Evolutionary conservation across 2,797 vertebrate species (phyloP).

Genomic region (Phaenicophaeus curvirostris): DNA sequence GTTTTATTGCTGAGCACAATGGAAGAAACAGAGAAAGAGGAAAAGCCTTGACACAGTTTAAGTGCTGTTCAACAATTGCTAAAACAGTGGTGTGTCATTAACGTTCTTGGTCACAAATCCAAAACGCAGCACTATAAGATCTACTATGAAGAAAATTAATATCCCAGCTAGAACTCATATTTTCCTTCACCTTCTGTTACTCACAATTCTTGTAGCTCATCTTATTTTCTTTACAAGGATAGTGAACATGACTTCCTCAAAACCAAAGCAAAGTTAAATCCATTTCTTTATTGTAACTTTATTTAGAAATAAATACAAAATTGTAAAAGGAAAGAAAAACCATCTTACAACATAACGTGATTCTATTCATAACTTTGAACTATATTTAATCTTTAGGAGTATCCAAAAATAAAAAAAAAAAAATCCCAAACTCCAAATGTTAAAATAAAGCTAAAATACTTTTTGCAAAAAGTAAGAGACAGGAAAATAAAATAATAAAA

Average conservation of each 20-base stretch:
- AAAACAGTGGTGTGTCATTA: background rate
- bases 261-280: background rate
- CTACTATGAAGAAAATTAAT: background rate
- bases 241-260: background rate
- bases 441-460: background rate
- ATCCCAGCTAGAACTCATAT: background rate
- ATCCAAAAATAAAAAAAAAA: background rate
- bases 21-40: too few relatives aligned
- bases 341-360: background rate
- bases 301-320: background rate
- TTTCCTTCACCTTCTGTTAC: background rate
- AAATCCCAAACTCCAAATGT: background rate
- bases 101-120: background rate
- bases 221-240: background rate
- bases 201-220: background rate
- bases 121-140: background rate
- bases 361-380: background rate
- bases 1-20: background rate
- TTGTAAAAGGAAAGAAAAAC: background rate
- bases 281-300: background rate
- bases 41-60: background rate
- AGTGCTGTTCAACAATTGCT: background rate
- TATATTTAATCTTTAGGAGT: background rate
- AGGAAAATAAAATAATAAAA: background rate
- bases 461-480: background rate